Conservation (phyloP, 1,140 invertebrate species). For the Sarcophaga bullata region DNA sequence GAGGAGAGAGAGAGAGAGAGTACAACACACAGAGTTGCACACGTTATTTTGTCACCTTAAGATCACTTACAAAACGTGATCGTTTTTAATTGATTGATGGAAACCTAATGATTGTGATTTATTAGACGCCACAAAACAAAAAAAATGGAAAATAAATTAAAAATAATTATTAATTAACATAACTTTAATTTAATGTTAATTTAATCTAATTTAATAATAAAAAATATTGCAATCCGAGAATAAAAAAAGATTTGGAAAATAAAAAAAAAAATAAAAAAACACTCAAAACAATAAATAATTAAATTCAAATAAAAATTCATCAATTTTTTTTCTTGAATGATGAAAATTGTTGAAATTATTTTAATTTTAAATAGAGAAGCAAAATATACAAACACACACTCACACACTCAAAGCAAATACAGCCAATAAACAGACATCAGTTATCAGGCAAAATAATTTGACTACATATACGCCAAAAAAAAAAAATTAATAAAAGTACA, state of each 20-base stretch:
- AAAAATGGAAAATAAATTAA: background rate
- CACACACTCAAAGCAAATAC: too few relatives aligned
- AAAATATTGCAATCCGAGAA: background rate
- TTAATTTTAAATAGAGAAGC: too few relatives aligned
- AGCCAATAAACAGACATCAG: too few relatives aligned
- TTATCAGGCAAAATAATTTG: too few relatives aligned
- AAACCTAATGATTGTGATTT: background rate
- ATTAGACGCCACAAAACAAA: background rate
- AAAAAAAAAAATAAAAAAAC: background rate
- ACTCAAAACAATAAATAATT: background rate
- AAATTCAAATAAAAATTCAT: background rate
- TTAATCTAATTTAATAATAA: constrained; percentile 5
- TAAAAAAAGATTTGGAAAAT: background rate
- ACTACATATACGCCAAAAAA: too few relatives aligned
- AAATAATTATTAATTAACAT: background rate
- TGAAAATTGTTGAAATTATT: background rate
- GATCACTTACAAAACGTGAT: background rate
- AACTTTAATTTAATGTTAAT: background rate
- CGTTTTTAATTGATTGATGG: too few relatives aligned
- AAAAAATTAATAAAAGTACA: too few relatives aligned
- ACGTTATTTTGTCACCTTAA: background rate
- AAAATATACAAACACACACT: too few relatives aligned
- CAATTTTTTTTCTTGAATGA: background rate
- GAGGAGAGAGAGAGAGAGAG: background rate
- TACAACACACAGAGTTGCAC: background rate